phyloP scores from a whole-genome alignment of 2,113 vertebrate species.

The Crotalus helleri region DNA sequence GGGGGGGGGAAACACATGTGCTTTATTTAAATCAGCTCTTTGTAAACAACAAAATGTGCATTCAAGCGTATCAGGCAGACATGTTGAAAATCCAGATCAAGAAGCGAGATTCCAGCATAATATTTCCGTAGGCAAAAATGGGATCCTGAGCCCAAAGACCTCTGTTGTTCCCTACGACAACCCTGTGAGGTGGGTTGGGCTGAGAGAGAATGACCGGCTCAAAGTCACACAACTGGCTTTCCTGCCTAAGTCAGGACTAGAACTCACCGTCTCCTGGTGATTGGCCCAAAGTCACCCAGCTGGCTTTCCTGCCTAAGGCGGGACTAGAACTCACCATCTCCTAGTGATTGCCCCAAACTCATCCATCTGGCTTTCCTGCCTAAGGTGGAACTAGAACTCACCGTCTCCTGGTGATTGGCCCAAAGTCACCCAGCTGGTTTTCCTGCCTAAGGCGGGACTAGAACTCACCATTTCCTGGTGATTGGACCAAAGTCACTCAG shows the following conservation, averaged over 20 bases:
- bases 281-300: not conserved
- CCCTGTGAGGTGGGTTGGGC: not conserved
- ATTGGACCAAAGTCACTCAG: not conserved
- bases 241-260: too few species aligned
- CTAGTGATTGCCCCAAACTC: too few species aligned
- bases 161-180: not conserved
- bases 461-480: not conserved
- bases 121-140: not conserved
- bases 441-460: too few species aligned
- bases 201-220: not conserved
- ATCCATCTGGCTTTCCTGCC: too few species aligned
- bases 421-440: not conserved
- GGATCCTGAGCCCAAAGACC: not conserved
- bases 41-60: not conserved
- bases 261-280: not conserved
- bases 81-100: not conserved
- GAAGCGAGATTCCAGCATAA: not conserved
- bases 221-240: too few species aligned
- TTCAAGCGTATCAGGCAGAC: not conserved
- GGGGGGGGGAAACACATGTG: not conserved
- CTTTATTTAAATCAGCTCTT: slow-evolving; percentile 39
- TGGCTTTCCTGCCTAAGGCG: rapidly evolving
- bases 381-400: too few species aligned
- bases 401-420: too few species aligned
- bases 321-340: too few species aligned